Evolutionary conservation across 1,140 invertebrate species (phyloP).

Genomic region (Ceratoteleas bidentatus): DNA sequence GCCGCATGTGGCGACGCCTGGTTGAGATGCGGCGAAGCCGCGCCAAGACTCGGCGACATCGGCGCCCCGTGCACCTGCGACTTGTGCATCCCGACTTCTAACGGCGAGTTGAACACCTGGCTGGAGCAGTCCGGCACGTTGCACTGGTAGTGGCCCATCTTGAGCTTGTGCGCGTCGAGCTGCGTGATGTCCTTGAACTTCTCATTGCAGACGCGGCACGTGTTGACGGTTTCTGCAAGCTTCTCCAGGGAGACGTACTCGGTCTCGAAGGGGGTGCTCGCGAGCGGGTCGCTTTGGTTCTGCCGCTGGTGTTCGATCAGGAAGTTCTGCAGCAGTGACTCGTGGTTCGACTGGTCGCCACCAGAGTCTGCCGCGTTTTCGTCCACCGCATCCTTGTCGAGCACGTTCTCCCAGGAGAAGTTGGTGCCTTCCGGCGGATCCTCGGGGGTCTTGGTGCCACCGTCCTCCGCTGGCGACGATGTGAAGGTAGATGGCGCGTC

Average conservation of each 20-base stretch:
- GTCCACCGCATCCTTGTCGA: conserved; percentile 66
- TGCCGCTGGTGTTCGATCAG: conserved; percentile 76
- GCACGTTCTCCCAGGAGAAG: conserved; percentile 72
- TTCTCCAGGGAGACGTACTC: conserved; percentile 80
- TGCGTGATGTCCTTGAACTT: conserved; percentile 78
- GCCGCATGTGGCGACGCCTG: conserved; percentile 68
- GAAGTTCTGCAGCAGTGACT: conserved; percentile 74
- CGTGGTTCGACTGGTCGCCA: conserved; percentile 33
- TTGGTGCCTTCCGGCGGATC: conserved; percentile 30
- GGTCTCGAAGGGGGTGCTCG: conserved; percentile 72
- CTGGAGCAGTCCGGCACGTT: conserved; percentile 77
- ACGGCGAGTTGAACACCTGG: conserved; percentile 71
- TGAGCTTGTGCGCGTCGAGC: conserved; percentile 77
- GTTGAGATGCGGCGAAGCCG: conserved; percentile 64
- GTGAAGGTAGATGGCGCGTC: neutral
- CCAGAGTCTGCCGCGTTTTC: conserved; percentile 13
- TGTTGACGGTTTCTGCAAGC: conserved; percentile 77
- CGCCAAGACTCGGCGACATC: conserved; percentile 70
- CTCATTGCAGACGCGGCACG: conserved; percentile 80
- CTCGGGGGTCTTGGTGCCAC: neutral
- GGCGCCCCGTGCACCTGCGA: conserved; percentile 74
- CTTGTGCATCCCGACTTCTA: conserved; percentile 78
- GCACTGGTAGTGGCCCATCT: conserved; percentile 80
- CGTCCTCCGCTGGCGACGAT: neutral
- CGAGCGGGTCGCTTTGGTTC: conserved; percentile 72